Percentiles rank a stretch among this genome's conserved stretches.
These are phyloP conservation scores for Eufriesea mexicana DNA, from an alignment of 1,140 invertebrate genomes.

Conservation along the genomic window DNA sequence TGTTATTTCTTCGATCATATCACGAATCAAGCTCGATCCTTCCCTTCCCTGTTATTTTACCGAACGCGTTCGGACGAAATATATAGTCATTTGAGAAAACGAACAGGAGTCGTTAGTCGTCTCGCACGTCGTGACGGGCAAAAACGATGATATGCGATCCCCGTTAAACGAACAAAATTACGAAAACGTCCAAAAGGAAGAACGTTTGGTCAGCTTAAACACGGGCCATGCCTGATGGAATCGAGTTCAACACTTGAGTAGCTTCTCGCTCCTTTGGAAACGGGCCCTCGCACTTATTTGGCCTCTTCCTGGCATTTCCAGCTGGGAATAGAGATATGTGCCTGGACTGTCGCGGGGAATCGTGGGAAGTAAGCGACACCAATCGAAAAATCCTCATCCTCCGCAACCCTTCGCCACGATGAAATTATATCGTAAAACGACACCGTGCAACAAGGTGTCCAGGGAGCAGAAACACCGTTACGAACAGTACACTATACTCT, in stretches of 20 bases:
- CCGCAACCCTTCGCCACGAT: neutral
- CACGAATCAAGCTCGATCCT: neutral
- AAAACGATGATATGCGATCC: neutral
- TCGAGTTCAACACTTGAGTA: slow-evolving; percentile 65
- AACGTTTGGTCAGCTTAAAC: neutral
- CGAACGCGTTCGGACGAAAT: neutral
- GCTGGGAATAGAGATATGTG: slow-evolving; percentile 52
- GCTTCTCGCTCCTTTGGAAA: slow-evolving; percentile 57
- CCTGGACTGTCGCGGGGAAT: slow-evolving; percentile 27
- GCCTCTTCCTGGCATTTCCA: slow-evolving; percentile 61
- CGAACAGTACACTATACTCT: neutral
- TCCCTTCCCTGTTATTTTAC: neutral
- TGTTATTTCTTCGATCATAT: neutral
- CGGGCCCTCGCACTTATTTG: slow-evolving; percentile 67
- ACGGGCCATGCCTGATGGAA: slow-evolving; percentile 52
- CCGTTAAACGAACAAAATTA: neutral
- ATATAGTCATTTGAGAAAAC: slow-evolving; percentile 4
- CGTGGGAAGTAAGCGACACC: slow-evolving; percentile 63
- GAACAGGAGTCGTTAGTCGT: neutral
- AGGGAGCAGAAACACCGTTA: neutral
- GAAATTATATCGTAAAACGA: slow-evolving; percentile 31
- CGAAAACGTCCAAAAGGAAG: neutral
- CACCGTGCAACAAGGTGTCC: neutral
- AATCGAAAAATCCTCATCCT: slow-evolving; percentile 44
- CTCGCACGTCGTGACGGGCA: neutral